Conservation (phyloP, 2,888 invertebrate genomes). For the Acleris sparsana region DNA sequence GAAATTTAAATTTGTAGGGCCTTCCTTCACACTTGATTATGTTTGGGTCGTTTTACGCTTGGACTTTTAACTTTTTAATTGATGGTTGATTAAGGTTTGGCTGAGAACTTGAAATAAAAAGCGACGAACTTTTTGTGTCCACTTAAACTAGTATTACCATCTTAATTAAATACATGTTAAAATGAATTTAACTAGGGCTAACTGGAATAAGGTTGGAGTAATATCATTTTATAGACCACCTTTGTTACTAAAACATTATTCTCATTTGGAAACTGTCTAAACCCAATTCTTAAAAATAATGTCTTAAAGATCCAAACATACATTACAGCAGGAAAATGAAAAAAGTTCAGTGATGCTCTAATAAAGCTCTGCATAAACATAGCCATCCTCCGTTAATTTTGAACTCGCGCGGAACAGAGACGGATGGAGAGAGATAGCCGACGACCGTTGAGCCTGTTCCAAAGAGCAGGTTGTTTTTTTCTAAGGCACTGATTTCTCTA, state of each 20-base stretch:
- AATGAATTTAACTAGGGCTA: too few relatives aligned
- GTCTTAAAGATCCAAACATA: too few relatives aligned
- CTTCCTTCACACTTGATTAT: slow-evolving; percentile 20
- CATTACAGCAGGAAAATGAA: too few relatives aligned
- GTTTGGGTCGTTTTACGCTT: slow-evolving; percentile 8
- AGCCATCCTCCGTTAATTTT: slow-evolving; percentile 19
- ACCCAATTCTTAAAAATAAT: too few relatives aligned
- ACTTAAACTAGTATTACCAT: too few relatives aligned
- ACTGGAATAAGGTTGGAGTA: too few relatives aligned
- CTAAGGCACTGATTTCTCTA: slow-evolving; percentile 49
- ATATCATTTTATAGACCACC: too few relatives aligned
- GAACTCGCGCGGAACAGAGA: slow-evolving; percentile 42
- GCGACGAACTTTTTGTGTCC: too few relatives aligned
- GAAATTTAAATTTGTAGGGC: slow-evolving; percentile 21
- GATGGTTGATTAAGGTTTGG: neutral
- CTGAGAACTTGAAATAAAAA: neutral
- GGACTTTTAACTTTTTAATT: neutral
- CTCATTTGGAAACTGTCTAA: too few relatives aligned
- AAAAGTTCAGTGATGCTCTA: too few relatives aligned
- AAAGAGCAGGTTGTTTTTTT: slow-evolving; percentile 53
- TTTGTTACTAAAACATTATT: too few relatives aligned
- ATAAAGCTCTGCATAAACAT: neutral
- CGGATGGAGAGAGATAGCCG: slow-evolving; percentile 42
- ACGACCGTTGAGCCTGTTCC: slow-evolving; percentile 55
- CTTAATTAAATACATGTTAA: too few relatives aligned